phyloP scores from a whole-genome alignment of 2,113 vertebrate genomes.

The Garra rufa region DNA sequence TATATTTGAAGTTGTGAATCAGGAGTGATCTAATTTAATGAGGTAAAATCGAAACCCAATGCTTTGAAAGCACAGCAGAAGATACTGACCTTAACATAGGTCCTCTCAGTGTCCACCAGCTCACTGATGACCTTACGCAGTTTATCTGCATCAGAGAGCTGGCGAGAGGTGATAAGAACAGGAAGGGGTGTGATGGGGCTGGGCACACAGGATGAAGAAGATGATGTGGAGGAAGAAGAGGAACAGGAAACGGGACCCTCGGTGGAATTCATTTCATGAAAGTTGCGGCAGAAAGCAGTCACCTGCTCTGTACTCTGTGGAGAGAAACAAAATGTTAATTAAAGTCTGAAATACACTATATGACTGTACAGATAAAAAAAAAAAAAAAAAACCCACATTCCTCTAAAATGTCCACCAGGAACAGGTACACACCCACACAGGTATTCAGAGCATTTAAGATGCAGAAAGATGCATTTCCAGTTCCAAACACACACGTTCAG shows the following conservation, averaged over 20 bases:
- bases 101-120: slow-evolving; percentile 93
- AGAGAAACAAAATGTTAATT: not conserved
- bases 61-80: not conserved
- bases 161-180: slow-evolving; percentile 81
- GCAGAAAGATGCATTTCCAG: not conserved
- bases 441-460: slow-evolving; percentile 15
- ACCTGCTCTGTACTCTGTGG: slow-evolving; percentile 89
- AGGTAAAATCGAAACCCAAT: not conserved
- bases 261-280: slow-evolving; percentile 88
- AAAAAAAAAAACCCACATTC: not conserved
- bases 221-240: slow-evolving; percentile 63
- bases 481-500: slow-evolving; percentile 12
- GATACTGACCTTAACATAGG: slow-evolving; percentile 91
- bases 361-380: not conserved
- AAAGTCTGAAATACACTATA: not conserved
- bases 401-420: not conserved
- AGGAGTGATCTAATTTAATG: not conserved
- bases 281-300: slow-evolving; percentile 84
- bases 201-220: slow-evolving; percentile 72
- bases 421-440: not conserved
- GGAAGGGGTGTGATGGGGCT: slow-evolving; percentile 84
- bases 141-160: slow-evolving; percentile 94
- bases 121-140: slow-evolving; percentile 96
- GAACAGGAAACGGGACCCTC: slow-evolving; percentile 74
- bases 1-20: not conserved